A percentile compares a stretch with the other conserved stretches of the same genome.
These are phyloP conservation scores for Dromaius novaehollandiae DNA, from an alignment of 2,113 vertebrate species.

Conservation along the genomic window DNA sequence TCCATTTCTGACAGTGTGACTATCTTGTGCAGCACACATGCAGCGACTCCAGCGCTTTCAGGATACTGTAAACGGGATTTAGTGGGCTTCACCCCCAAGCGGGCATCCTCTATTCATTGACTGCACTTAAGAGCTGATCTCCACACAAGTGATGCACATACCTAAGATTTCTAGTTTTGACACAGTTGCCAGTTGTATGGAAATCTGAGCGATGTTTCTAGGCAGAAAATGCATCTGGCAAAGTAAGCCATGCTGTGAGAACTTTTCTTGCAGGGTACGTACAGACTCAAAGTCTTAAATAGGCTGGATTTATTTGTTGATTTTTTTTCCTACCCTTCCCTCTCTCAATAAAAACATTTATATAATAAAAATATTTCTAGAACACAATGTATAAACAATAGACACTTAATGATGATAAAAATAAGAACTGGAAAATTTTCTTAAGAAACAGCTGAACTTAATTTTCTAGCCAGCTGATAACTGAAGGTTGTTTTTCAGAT, in stretches of 20 bases:
- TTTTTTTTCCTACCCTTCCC: neutral
- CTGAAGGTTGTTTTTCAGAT: neutral
- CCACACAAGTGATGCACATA: rapidly evolving
- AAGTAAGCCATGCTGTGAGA: neutral
- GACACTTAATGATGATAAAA: neutral
- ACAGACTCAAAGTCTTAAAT: neutral
- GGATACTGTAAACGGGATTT: neutral
- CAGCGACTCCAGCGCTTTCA: rapidly evolving
- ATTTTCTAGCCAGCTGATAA: neutral
- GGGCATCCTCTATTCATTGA: neutral
- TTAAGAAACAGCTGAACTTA: neutral
- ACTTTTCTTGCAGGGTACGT: neutral
- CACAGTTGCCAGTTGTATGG: neutral
- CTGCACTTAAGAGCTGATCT: neutral
- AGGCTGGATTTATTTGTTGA: neutral
- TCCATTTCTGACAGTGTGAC: rapidly evolving
- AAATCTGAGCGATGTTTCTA: neutral
- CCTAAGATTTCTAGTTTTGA: neutral
- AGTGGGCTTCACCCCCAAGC: neutral
- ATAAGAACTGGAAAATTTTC: neutral
- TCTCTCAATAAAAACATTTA: conserved; percentile 37
- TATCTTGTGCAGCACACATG: rapidly evolving
- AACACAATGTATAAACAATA: conserved; percentile 21
- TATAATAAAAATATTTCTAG: conserved; percentile 27
- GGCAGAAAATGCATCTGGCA: neutral